These are phyloP conservation scores for Fregetta grallaria DNA, from an alignment of 2,113 vertebrate genomes.

Conservation along the genomic window DNA sequence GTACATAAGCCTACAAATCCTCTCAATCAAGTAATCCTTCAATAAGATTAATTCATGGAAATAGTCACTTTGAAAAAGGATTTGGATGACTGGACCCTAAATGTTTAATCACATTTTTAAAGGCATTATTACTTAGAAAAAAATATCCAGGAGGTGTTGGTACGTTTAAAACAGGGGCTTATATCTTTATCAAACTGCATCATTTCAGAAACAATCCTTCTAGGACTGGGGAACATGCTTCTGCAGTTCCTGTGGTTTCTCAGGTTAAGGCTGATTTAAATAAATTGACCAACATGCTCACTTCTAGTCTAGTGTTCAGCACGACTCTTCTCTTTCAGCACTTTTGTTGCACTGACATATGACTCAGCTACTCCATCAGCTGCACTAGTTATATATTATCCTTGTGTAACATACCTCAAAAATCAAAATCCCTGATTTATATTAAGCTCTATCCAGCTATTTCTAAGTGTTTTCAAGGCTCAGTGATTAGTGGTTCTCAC, in stretches of 20 bases:
- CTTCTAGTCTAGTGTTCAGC: background rate
- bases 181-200: background rate
- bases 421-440: background rate
- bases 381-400: background rate
- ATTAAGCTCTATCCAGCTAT: background rate
- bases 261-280: constrained; percentile 1
- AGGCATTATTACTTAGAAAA: background rate
- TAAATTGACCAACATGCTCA: background rate
- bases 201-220: background rate
- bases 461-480: background rate
- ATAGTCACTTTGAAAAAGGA: constrained; percentile 7
- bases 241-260: background rate
- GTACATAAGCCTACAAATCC: constrained; percentile 22
- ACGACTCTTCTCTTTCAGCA: background rate
- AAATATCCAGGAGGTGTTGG: background rate
- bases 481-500: background rate
- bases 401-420: background rate
- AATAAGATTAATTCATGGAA: constrained; percentile 33
- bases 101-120: constrained; percentile 27
- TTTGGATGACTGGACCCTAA: constrained; percentile 16
- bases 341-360: background rate
- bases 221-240: background rate
- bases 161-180: background rate
- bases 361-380: constrained; percentile 17
- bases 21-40: constrained; percentile 33